phyloP scores from a whole-genome alignment of 2,113 vertebrate genomes.

The Lontra canadensis region DNA sequence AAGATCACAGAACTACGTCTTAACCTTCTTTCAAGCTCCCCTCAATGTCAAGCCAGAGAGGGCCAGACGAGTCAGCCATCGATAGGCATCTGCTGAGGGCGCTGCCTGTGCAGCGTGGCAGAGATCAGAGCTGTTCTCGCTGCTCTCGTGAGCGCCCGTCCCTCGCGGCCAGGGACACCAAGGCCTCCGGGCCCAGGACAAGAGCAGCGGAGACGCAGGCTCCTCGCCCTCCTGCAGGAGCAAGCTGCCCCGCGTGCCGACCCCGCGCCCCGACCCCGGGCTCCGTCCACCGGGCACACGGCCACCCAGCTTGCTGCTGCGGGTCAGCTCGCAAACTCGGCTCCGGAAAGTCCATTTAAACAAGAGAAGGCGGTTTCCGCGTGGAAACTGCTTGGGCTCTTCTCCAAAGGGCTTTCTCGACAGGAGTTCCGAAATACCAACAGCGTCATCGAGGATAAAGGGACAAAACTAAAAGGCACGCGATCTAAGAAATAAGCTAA shows the following conservation, averaged over 20 bases:
- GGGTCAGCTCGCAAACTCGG: not conserved
- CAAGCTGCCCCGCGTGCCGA: not conserved
- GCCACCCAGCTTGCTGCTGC: no score
- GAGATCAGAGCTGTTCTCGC: not conserved
- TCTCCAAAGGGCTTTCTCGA: not conserved
- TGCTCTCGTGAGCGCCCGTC: not conserved
- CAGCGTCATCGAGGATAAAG: not conserved
- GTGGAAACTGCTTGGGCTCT: not conserved
- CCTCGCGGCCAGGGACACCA: no score
- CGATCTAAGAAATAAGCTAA: not conserved
- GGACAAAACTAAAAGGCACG: not conserved
- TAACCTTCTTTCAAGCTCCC: not conserved
- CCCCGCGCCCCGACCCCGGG: not conserved
- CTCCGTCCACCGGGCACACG: no score
- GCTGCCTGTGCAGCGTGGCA: not conserved
- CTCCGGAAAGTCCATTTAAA: not conserved
- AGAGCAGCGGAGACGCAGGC: not conserved
- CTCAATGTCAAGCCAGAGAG: not conserved
- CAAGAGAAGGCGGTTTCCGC: not conserved
- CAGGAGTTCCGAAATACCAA: not conserved
- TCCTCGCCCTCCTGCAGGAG: not conserved
- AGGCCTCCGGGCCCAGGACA: not conserved
- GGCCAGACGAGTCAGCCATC: not conserved
- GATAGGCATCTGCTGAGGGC: not conserved
- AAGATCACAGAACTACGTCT: not conserved